Percentiles rank a stretch among this genome's conserved stretches.
Conservation (phyloP, 2,888 invertebrate species). For the Plebejus anna region DNA sequence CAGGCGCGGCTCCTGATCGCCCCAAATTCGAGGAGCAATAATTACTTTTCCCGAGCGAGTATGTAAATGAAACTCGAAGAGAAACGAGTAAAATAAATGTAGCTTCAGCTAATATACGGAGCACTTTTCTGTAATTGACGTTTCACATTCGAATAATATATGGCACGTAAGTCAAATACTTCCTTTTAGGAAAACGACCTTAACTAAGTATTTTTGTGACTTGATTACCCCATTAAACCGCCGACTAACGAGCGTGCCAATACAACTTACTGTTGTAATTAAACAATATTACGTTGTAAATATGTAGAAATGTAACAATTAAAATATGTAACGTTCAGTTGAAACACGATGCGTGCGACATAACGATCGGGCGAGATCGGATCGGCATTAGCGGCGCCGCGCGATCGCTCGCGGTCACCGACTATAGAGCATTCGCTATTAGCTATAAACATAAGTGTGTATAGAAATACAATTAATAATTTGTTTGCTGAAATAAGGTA, state of each 20-base stretch:
- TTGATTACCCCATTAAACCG: not conserved
- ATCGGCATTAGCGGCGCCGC: not conserved
- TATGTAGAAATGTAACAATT: not conserved
- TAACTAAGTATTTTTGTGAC: not conserved
- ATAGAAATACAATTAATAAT: no score
- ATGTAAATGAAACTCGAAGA: not conserved
- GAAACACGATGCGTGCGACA: not conserved
- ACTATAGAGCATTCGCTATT: not conserved
- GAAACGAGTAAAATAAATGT: conserved; percentile 4
- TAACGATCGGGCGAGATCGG: not conserved
- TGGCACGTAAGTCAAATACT: not conserved
- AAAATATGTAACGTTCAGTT: not conserved
- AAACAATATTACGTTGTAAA: not conserved
- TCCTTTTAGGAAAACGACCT: not conserved
- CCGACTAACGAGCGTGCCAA: not conserved
- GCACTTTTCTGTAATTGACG: not conserved
- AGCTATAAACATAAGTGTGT: not conserved
- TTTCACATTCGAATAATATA: not conserved
- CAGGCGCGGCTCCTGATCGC: not conserved
- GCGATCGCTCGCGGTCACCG: not conserved
- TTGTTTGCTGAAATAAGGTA: no score
- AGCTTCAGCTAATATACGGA: not conserved
- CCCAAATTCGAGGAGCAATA: not conserved
- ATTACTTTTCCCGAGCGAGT: not conserved
- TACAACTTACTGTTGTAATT: not conserved